Evolutionary conservation across 2,113 vertebrate genomes (phyloP).

Genomic region (Alouatta palliata): DNA sequence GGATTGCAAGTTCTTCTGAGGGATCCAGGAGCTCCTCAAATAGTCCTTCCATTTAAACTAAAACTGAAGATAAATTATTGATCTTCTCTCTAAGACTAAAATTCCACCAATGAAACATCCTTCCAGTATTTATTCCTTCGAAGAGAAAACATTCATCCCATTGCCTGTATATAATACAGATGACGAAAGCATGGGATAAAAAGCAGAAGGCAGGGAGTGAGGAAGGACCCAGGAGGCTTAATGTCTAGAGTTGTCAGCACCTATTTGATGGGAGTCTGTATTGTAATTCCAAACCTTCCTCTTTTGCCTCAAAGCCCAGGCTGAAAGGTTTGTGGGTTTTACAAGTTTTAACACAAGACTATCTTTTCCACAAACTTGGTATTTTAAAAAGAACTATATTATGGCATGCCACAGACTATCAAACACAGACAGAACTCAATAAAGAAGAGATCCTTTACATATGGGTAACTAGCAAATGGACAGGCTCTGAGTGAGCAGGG

Average conservation of each 20-base stretch:
- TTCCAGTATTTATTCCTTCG: neutral
- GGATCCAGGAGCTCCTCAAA: neutral
- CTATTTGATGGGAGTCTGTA: neutral
- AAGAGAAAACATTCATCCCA: neutral
- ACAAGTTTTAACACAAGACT: conserved; percentile 34
- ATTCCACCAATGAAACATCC: neutral
- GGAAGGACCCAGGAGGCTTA: neutral
- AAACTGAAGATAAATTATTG: neutral
- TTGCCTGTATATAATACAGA: neutral
- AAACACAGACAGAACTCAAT: neutral
- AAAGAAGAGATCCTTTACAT: neutral
- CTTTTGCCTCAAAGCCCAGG: neutral
- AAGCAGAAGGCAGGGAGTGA: neutral
- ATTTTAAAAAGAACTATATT: neutral
- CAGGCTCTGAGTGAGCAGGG: neutral
- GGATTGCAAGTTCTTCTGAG: neutral
- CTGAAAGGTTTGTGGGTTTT: neutral
- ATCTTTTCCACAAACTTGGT: neutral
- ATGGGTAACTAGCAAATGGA: neutral
- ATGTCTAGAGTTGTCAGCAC: neutral
- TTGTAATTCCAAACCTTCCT: neutral
- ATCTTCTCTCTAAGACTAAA: neutral
- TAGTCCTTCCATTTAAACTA: neutral
- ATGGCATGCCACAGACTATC: neutral
- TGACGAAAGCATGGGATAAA: neutral